phyloP scores from a whole-genome alignment of 2,797 vertebrate species.

The Garrulus glandarius region DNA sequence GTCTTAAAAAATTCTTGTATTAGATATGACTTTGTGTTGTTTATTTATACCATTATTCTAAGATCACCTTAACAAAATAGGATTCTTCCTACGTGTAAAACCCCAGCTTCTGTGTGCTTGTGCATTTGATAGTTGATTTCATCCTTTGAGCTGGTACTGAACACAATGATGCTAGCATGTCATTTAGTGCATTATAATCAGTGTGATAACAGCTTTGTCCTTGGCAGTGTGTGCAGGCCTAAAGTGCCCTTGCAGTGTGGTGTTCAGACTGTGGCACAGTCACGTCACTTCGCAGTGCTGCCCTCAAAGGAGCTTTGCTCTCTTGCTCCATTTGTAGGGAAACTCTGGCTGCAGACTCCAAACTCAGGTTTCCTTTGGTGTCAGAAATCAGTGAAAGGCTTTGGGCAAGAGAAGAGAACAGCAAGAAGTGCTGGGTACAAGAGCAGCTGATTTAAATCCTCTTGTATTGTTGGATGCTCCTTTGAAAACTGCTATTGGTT shows the following conservation, averaged over 20 bases:
- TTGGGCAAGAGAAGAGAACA: neutral
- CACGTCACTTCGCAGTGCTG: neutral
- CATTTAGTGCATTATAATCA: neutral
- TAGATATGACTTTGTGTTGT: neutral
- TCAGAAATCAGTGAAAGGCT: neutral
- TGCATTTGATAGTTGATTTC: neutral
- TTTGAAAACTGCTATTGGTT: neutral
- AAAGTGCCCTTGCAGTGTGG: neutral
- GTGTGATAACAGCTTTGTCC: neutral
- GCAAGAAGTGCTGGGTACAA: neutral
- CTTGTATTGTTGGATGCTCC: neutral
- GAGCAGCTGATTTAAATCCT: neutral
- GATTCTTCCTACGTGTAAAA: neutral
- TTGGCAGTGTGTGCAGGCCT: neutral
- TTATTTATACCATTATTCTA: neutral
- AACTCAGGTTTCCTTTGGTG: conserved; percentile 3
- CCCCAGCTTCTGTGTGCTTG: neutral
- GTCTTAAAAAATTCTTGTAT: neutral
- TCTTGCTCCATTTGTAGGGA: neutral
- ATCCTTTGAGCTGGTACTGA: neutral
- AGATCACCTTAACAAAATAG: neutral
- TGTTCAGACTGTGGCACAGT: neutral
- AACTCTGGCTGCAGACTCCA: neutral
- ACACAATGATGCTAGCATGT: neutral
- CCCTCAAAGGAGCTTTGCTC: neutral